These are phyloP conservation scores for Willowsia nigromaculata DNA, from an alignment of 2,888 invertebrate genomes.

Conservation along the genomic window DNA sequence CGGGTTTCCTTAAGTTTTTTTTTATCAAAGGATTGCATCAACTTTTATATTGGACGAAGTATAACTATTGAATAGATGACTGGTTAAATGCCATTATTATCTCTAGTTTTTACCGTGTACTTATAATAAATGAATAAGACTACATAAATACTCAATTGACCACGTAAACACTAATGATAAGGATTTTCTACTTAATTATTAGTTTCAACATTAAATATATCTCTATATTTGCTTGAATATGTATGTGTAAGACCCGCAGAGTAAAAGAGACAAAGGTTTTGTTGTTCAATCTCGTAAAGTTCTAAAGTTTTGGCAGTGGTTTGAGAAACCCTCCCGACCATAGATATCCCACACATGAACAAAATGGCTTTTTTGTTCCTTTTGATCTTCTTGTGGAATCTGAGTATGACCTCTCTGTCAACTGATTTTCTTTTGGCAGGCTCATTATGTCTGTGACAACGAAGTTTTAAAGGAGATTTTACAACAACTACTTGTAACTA, in stretches of 20 bases:
- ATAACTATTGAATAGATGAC: background rate
- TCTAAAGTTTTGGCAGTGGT: constrained; percentile 64
- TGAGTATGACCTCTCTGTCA: constrained; percentile 46
- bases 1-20: background rate
- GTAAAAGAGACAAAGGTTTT: constrained; percentile 58
- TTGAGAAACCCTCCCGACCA: constrained; percentile 65
- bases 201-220: background rate
- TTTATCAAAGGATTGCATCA: background rate
- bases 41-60: background rate
- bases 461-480: background rate
- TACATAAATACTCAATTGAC: background rate
- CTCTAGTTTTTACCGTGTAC: background rate
- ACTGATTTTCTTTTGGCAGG: constrained; percentile 51
- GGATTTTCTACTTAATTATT: background rate
- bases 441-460: constrained; percentile 47
- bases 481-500: background rate
- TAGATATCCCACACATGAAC: constrained; percentile 45
- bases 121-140: background rate
- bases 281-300: constrained; percentile 64
- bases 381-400: background rate
- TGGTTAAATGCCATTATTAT: too few species aligned
- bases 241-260: constrained; percentile 53
- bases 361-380: background rate
- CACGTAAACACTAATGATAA: background rate
- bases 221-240: constrained; percentile 22